These are phyloP conservation scores for Porphyrio hochstetteri DNA, from an alignment of 2,113 vertebrate species.

Conservation along the genomic window DNA sequence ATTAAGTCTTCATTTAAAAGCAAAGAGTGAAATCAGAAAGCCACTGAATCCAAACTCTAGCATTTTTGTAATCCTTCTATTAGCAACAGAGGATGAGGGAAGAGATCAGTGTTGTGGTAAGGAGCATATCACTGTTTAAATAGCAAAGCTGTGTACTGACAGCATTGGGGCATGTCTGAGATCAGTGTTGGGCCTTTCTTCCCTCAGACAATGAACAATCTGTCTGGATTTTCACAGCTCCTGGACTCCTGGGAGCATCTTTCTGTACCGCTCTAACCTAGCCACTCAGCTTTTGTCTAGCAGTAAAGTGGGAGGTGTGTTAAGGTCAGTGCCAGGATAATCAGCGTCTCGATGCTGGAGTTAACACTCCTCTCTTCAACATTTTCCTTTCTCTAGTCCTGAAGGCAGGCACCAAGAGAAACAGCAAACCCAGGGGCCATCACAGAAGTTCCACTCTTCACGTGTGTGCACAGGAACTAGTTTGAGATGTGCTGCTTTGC, in stretches of 20 bases:
- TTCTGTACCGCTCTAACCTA: neutral
- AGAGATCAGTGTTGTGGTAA: neutral
- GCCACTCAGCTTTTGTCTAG: neutral
- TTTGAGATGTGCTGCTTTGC: neutral
- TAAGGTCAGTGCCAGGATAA: neutral
- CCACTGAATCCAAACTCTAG: neutral
- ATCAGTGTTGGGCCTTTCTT: neutral
- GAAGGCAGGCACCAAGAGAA: neutral
- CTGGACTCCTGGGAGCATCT: neutral
- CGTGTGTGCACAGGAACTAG: accelerated
- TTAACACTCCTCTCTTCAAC: neutral
- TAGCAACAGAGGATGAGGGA: neutral
- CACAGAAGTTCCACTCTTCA: neutral
- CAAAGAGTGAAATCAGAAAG: neutral
- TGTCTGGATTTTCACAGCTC: neutral
- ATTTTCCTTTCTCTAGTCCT: neutral
- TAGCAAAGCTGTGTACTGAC: neutral
- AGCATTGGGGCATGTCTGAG: neutral
- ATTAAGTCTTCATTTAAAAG: neutral
- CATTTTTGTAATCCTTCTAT: neutral
- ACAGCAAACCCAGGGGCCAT: neutral
- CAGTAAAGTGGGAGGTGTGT: neutral
- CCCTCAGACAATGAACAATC: neutral
- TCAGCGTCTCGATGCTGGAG: accelerated
- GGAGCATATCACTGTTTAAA: neutral